phyloP scores from a whole-genome alignment of 2,888 invertebrate genomes.

The Laothoe populi region DNA sequence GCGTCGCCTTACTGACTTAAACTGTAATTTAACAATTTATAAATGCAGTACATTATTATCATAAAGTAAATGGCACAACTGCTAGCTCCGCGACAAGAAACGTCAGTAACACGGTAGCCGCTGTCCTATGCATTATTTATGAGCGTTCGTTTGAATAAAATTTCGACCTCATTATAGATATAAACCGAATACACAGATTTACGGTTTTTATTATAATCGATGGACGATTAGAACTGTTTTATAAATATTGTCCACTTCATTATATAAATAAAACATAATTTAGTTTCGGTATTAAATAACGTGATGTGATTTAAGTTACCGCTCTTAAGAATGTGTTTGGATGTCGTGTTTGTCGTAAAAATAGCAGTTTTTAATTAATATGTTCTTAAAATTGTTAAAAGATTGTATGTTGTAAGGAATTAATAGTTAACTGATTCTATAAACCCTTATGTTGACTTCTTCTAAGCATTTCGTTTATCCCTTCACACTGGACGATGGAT shows the following conservation, averaged over 20 bases:
- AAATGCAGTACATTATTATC: no score
- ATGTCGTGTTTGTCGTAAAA: not conserved
- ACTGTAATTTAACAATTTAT: no score
- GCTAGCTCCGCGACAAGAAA: constrained; percentile 12
- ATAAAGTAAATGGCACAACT: not conserved
- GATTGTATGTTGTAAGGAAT: not conserved
- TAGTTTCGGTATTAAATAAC: not conserved
- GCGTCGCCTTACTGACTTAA: no score
- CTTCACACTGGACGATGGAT: no score
- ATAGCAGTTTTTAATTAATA: not conserved
- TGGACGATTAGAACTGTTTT: constrained; percentile 35
- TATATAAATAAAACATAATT: constrained; percentile 23
- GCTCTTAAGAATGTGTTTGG: not conserved
- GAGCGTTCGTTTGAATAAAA: constrained; percentile 53
- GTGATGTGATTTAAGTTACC: not conserved
- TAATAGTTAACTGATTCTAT: not conserved
- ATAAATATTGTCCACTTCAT: constrained; percentile 31
- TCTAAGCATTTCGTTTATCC: no score
- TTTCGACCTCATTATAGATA: constrained; percentile 50
- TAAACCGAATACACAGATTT: constrained; percentile 46
- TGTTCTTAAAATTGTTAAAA: not conserved
- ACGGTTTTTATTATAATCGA: constrained; percentile 44
- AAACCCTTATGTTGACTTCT: no score
- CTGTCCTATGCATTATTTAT: constrained; percentile 59
- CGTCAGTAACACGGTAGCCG: constrained; percentile 59